A percentile compares a stretch with the other conserved stretches of the same genome.
Conservation (phyloP, 2,797 vertebrate genomes). For the Hafferia zeledoni region DNA sequence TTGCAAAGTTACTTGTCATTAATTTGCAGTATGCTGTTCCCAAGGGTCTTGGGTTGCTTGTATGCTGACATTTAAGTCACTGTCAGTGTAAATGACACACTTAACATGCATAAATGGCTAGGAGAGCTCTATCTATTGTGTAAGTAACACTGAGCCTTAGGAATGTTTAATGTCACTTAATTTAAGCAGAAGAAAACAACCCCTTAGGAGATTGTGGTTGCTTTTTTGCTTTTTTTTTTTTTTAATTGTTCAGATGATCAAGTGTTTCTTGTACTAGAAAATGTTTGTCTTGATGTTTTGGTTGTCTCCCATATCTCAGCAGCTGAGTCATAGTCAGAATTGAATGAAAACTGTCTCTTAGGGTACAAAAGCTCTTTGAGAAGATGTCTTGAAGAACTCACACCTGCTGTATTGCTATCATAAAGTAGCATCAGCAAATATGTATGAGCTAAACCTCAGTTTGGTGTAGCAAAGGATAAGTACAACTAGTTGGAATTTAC, state of each 20-base stretch:
- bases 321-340: neutral
- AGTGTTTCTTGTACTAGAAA: neutral
- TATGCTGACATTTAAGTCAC: neutral
- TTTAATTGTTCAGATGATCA: neutral
- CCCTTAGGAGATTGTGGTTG: neutral
- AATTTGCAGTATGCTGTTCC: neutral
- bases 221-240: rapidly evolving
- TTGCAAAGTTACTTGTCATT: neutral
- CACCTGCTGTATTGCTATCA: neutral
- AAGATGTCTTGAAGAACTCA: neutral
- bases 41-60: neutral
- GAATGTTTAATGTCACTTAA: neutral
- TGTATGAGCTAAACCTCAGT: neutral
- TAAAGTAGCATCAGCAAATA: neutral
- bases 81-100: neutral
- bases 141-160: neutral
- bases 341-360: neutral
- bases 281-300: neutral
- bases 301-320: neutral
- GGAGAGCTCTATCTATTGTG: neutral
- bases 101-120: neutral
- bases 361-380: neutral
- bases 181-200: neutral
- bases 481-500: neutral
- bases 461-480: neutral